Evolutionary conservation across 2,797 vertebrate species (phyloP).

Genomic region (Eremophila alpestris): DNA sequence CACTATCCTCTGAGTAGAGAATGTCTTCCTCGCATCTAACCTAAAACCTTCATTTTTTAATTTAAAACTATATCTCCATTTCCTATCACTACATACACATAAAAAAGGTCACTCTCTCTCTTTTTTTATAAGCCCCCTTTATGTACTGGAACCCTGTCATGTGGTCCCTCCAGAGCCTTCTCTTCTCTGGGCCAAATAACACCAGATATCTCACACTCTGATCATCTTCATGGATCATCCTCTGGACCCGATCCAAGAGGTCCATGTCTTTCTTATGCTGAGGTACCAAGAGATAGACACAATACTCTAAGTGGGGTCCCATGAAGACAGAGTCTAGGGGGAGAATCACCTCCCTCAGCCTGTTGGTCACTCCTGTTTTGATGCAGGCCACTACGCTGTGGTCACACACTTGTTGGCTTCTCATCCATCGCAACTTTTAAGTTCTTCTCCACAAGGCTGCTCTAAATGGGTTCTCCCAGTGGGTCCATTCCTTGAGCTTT

Average conservation of each 20-base stretch:
- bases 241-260: not conserved
- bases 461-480: not conserved
- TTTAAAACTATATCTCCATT: not conserved
- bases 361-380: not conserved
- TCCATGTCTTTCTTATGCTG: not conserved
- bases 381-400: no score
- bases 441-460: not conserved
- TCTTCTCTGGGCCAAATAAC: not conserved
- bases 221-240: not conserved
- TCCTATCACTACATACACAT: no score
- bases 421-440: no score
- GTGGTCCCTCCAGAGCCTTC: not conserved
- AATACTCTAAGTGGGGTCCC: not conserved
- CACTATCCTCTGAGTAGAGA: no score
- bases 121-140: not conserved
- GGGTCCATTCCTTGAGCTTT: not conserved
- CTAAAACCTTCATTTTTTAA: rapidly evolving
- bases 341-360: rapidly evolving
- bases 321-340: no score
- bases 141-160: not conserved
- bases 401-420: not conserved
- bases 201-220: no score
- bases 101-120: not conserved
- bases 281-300: not conserved
- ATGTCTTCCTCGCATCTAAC: not conserved